Evolutionary conservation across 2,888 invertebrate species (phyloP).

Genomic region (Watsonalla binaria): DNA sequence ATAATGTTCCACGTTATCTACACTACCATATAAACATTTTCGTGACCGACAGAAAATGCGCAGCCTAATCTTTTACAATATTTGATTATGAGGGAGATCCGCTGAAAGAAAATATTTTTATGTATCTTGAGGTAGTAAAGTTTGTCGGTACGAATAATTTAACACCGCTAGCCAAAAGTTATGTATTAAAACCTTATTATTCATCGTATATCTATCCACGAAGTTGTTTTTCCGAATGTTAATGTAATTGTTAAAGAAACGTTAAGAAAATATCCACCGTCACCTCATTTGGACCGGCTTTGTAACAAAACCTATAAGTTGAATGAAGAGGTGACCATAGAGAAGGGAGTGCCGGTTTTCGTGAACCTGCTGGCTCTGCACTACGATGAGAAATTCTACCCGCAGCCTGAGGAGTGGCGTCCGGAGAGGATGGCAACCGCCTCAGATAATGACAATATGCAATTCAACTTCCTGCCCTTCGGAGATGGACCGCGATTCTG

Average conservation of each 20-base stretch:
- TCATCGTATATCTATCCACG: no score
- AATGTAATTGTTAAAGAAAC: constrained; percentile 42
- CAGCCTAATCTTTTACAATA: no score
- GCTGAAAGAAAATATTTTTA: no score
- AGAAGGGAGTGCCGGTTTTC: constrained; percentile 47
- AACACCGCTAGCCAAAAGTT: no score
- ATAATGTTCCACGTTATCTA: no score
- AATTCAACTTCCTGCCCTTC: constrained; percentile 52
- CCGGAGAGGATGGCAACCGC: constrained; percentile 45
- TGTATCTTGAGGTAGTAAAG: no score
- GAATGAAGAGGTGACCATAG: constrained; percentile 42
- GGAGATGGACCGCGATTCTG: constrained; percentile 60
- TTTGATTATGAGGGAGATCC: no score
- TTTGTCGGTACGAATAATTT: no score
- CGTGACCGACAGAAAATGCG: no score
- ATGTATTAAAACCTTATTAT: no score
- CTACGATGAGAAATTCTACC: constrained; percentile 41
- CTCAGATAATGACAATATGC: constrained; percentile 43
- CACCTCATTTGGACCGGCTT: constrained; percentile 46
- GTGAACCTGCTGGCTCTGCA: constrained; percentile 53
- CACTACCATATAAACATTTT: no score
- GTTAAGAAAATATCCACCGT: constrained; percentile 47
- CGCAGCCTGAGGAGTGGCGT: constrained; percentile 48
- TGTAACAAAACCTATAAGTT: constrained; percentile 42
- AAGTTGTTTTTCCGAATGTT: neutral